Conservation (phyloP, 2,797 vertebrate genomes). For the Lepus oiostolus region DNA sequence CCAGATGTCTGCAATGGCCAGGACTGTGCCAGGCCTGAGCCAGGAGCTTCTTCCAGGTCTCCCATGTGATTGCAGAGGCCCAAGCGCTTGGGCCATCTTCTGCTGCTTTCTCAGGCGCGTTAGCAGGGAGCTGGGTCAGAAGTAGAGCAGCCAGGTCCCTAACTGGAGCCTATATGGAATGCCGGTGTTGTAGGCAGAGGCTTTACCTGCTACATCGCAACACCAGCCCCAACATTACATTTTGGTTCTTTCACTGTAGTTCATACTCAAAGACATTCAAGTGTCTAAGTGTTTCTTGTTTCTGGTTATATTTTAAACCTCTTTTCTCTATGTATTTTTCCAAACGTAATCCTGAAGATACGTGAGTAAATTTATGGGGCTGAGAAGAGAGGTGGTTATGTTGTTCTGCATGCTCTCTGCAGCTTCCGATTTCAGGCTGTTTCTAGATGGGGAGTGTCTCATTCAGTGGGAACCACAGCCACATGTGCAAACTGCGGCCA, state of each 20-base stretch:
- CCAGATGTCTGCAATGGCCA: too few relatives aligned
- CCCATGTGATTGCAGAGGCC: too few relatives aligned
- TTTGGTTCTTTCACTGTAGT: neutral
- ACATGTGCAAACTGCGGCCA: neutral
- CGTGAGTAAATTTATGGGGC: neutral
- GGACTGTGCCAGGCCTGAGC: too few relatives aligned
- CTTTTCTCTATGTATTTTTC: neutral
- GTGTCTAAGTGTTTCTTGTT: neutral
- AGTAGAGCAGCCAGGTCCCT: too few relatives aligned
- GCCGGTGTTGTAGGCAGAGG: too few relatives aligned
- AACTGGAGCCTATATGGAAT: too few relatives aligned
- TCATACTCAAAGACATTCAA: neutral
- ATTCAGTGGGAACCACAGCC: neutral
- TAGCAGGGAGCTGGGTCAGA: too few relatives aligned
- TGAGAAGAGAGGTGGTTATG: neutral
- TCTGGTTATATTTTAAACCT: neutral
- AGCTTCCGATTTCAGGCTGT: neutral
- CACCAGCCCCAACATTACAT: too few relatives aligned
- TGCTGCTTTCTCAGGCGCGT: too few relatives aligned
- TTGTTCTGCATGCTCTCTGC: neutral
- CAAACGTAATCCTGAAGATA: neutral
- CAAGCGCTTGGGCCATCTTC: too few relatives aligned
- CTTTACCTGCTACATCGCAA: too few relatives aligned
- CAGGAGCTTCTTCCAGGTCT: too few relatives aligned
- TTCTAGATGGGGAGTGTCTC: neutral